A percentile compares a stretch with the other conserved stretches of the same genome.
These are phyloP conservation scores for Platycheirus albimanus DNA, from an alignment of 2,888 invertebrate genomes.

Conservation along the genomic window DNA sequence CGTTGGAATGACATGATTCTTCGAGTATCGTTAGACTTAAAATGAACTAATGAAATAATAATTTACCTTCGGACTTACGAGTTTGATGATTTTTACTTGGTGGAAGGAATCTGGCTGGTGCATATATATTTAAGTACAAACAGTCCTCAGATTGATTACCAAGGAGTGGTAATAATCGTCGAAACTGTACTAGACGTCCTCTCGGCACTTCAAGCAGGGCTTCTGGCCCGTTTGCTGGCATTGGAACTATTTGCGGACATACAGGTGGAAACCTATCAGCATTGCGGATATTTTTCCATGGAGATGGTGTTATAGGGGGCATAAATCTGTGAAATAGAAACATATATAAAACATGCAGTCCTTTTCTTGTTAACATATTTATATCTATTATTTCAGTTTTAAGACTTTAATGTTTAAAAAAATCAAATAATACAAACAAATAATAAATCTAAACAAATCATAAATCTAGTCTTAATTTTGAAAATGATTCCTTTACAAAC, in stretches of 20 bases:
- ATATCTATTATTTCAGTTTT: too few species aligned
- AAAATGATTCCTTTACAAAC: too few species aligned
- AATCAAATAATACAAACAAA: too few species aligned
- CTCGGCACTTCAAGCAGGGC: conserved; percentile 89
- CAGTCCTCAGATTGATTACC: conserved; percentile 99
- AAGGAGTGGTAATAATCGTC: conserved; percentile 91
- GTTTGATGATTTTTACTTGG: conserved; percentile 18
- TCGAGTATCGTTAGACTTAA: too few species aligned
- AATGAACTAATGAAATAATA: neutral
- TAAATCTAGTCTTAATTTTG: too few species aligned
- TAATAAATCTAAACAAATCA: too few species aligned
- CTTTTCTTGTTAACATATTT: too few species aligned
- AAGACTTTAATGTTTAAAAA: too few species aligned
- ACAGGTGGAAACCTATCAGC: conserved; percentile 93
- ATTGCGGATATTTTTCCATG: conserved; percentile 91
- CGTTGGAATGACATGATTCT: too few species aligned
- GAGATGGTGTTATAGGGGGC: conserved; percentile 96
- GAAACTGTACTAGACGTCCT: conserved; percentile 92
- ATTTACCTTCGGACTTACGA: conserved; percentile 37
- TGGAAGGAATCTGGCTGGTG: conserved; percentile 85
- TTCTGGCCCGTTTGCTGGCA: conserved; percentile 84
- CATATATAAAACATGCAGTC: too few species aligned
- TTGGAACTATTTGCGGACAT: conserved; percentile 92
- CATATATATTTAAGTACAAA: conserved; percentile 97
- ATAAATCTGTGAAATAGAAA: conserved; percentile 87